Conservation (phyloP, 2,888 invertebrate genomes). For the Dasypogon diadema region DNA sequence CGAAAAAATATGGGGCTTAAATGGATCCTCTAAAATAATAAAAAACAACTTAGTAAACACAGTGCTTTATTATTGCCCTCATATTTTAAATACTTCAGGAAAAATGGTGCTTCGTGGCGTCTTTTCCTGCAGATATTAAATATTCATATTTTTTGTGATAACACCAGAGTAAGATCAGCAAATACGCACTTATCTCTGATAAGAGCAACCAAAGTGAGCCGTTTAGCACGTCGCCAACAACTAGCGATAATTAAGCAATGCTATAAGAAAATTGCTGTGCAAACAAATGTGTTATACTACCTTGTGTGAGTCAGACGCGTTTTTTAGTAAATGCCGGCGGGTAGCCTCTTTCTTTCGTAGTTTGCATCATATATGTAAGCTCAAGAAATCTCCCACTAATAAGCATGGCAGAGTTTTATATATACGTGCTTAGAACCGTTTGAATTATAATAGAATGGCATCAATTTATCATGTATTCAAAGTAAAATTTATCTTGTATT, state of each 20-base stretch:
- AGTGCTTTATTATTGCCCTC: too few species aligned
- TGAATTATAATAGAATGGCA: too few species aligned
- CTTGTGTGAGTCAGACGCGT: not conserved
- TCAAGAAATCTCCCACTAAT: not conserved
- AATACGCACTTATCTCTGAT: not conserved
- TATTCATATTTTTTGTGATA: not conserved
- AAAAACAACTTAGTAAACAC: too few species aligned
- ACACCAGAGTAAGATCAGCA: not conserved
- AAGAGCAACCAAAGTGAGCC: not conserved
- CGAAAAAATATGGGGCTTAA: too few species aligned
- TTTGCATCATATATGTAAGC: not conserved
- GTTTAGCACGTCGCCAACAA: not conserved
- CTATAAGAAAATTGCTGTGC: not conserved
- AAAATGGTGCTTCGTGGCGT: too few species aligned
- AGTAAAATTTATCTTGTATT: too few species aligned
- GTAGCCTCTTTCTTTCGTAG: conserved; percentile 2
- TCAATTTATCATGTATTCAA: too few species aligned
- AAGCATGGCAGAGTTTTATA: not conserved
- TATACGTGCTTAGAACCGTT: too few species aligned
- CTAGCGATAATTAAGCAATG: conserved; percentile 2
- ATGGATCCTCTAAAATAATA: too few species aligned
- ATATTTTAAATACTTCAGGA: too few species aligned
- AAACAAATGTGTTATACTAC: not conserved
- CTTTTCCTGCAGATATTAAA: not conserved
- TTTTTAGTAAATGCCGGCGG: not conserved